phyloP scores from a whole-genome alignment of 2,113 vertebrate species.

The Zosterops japonicus region DNA sequence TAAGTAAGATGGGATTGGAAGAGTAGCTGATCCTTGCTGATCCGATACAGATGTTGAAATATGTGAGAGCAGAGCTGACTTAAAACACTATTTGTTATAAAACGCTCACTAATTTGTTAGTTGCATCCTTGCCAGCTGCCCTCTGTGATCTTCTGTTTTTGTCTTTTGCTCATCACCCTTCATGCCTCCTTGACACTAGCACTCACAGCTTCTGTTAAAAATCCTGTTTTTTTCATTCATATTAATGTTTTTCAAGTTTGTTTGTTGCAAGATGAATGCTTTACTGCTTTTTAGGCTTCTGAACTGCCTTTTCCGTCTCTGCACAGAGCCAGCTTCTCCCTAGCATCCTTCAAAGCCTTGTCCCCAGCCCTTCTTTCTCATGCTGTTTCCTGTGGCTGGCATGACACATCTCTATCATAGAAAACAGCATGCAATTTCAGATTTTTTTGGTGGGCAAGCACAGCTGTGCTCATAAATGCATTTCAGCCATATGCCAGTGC shows the following conservation, averaged over 20 bases:
- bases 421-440: neutral
- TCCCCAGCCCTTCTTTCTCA: rapidly evolving
- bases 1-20: constrained; percentile 49
- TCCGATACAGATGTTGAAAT: constrained; percentile 38
- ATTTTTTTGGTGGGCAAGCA: neutral
- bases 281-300: neutral
- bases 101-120: neutral
- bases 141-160: neutral
- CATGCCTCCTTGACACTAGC: neutral
- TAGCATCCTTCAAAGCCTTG: neutral
- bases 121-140: neutral
- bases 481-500: neutral
- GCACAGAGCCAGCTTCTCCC: neutral
- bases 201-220: neutral
- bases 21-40: constrained; percentile 25
- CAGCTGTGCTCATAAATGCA: neutral
- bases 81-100: constrained; percentile 37
- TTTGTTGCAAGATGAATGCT: neutral
- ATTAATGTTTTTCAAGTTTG: neutral
- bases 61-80: constrained; percentile 6
- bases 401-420: neutral
- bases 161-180: neutral
- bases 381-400: neutral
- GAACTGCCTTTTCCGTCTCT: neutral
- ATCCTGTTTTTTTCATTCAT: neutral